phyloP scores from a whole-genome alignment of 2,113 vertebrate genomes.

The Salvelinus namaycush region DNA sequence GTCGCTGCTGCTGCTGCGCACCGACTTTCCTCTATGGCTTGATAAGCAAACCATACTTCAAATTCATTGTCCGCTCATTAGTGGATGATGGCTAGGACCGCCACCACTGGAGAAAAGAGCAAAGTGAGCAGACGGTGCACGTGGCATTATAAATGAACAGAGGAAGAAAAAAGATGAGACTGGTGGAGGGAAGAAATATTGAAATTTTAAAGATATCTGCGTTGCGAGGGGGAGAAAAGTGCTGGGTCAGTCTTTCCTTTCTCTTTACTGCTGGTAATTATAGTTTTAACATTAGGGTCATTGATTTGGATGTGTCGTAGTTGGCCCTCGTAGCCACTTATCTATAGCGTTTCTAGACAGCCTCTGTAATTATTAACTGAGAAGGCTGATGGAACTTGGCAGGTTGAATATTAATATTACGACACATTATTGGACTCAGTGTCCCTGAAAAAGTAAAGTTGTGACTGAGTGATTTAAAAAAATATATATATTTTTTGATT shows the following conservation, averaged over 20 bases:
- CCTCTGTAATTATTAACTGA: slow-evolving; percentile 57
- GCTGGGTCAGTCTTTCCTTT: slow-evolving; percentile 54
- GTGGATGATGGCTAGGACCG: slow-evolving; percentile 33
- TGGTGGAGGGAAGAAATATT: slow-evolving; percentile 22
- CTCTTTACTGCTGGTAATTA: slow-evolving; percentile 45
- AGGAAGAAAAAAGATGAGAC: slow-evolving; percentile 14
- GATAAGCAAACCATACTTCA: slow-evolving; percentile 65
- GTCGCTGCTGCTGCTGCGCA: slow-evolving; percentile 43
- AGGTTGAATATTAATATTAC: slow-evolving; percentile 37
- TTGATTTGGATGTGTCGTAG: slow-evolving; percentile 43
- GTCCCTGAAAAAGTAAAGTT: neutral
- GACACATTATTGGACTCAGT: slow-evolving; percentile 7
- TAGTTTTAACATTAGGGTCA: slow-evolving; percentile 40
- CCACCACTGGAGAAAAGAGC: slow-evolving; percentile 37
- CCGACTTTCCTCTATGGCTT: slow-evolving; percentile 51
- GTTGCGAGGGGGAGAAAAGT: slow-evolving; percentile 15
- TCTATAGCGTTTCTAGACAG: slow-evolving; percentile 48
- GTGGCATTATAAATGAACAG: slow-evolving; percentile 19
- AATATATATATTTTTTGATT: too few relatives aligned
- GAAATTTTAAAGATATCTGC: slow-evolving; percentile 26
- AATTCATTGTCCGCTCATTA: slow-evolving; percentile 56
- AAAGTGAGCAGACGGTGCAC: slow-evolving; percentile 43
- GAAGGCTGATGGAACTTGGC: slow-evolving; percentile 14
- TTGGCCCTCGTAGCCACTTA: slow-evolving; percentile 32
- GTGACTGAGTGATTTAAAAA: neutral